Evolutionary conservation across 2,888 invertebrate genomes (phyloP), one percentile per base, ranked within the genome.

Genomic region (Neelides folsomi): DNA sequence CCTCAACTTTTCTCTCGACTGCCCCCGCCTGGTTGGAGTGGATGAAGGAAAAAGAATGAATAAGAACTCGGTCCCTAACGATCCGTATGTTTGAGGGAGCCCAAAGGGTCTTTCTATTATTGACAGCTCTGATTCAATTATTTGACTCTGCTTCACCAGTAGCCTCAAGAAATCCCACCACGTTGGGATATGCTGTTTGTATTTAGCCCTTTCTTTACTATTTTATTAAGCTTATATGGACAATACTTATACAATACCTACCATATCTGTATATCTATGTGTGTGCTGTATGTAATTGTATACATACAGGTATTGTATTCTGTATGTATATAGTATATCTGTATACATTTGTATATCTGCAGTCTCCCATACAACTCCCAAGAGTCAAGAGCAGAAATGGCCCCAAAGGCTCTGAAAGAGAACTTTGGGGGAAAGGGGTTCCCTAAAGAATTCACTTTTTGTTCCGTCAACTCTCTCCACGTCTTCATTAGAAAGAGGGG

Each of bases 61-160:
- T 27, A 27, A 27, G 27, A 7, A 27, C 4, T 7, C 27, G 27
- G 4, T 27, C 7, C 27, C 27, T 27, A 27, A 27, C 27, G 27
- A 27, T 27, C 27, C 27, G 7, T 7, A 27, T 27, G 27, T 27
- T 27, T 27, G 39, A 8, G 15, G 39, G 43, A 48, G 48, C 51
- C 48, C 47, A 39, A 46, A 53, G 55, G 57, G 52, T 41, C 52
- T 55, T 27, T 57, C 48, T 47, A 57, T 60, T 56, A 60, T 60
- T 60, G 60, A 60, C 56, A 56, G 53, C 55, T 56, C 55, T 60
- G 56, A 60, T 60, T 60, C 56, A 60, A 60, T 60, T 60, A 60
- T 48, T 20, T 42, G 48, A 34, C 43, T 42, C 36, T 49, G 16
- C 43, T 46, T 27, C 16, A 34, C 42, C 41, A 49, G 20, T 49